phyloP scores from a whole-genome alignment of 2,797 vertebrate species.

The Loris lydekkerianus region DNA sequence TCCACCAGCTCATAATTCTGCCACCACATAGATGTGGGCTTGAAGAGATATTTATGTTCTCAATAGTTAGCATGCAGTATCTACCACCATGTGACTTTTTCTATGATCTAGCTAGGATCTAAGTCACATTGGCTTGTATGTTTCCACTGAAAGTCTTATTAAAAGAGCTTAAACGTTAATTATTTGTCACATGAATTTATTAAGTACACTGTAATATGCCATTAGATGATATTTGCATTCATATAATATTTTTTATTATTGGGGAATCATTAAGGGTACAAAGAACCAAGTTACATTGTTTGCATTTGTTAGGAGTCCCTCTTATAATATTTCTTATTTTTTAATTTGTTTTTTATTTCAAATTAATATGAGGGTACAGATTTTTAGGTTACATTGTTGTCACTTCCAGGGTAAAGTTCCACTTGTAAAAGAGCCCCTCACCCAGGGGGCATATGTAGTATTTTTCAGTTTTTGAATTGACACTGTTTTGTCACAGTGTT shows the following conservation, averaged over 20 bases:
- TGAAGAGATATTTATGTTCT: background rate
- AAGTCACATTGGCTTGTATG: background rate
- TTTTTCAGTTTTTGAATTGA: slow-evolving; percentile 15
- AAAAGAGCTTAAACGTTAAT: slow-evolving; percentile 31
- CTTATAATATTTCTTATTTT: too few relatives aligned
- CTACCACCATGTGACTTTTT: background rate
- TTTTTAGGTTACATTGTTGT: too few relatives aligned
- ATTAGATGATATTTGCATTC: slow-evolving; percentile 39
- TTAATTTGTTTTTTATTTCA: too few relatives aligned
- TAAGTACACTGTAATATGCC: background rate
- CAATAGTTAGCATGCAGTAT: background rate
- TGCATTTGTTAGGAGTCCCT: too few relatives aligned
- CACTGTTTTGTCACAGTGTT: background rate
- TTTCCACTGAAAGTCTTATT: slow-evolving; percentile 4
- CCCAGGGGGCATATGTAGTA: too few relatives aligned
- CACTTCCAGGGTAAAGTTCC: too few relatives aligned
- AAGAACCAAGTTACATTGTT: too few relatives aligned
- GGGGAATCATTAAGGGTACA: too few relatives aligned
- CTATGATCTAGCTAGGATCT: background rate
- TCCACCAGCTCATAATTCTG: background rate
- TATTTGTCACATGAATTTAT: background rate
- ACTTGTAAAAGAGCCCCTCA: too few relatives aligned
- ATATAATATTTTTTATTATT: background rate
- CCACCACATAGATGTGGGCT: background rate
- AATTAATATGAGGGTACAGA: too few relatives aligned